Percentiles rank a stretch among this genome's conserved stretches.
Evolutionary conservation across 1,140 invertebrate species (phyloP).

Genomic region (Asbolus verrucosus): DNA sequence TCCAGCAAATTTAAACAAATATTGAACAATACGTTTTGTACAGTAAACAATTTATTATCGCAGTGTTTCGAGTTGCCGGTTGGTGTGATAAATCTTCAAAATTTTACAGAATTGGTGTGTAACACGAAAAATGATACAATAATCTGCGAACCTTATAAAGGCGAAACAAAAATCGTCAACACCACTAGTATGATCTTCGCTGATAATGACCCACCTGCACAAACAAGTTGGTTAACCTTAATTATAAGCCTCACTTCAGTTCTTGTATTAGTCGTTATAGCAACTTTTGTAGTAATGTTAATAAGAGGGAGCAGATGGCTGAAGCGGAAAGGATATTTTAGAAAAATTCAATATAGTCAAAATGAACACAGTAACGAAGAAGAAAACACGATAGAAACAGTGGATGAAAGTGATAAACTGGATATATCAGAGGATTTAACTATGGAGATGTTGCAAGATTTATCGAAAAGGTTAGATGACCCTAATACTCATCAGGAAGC

Average conservation of each 20-base stretch:
- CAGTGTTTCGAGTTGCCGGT: slow-evolving; percentile 74
- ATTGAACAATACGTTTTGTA: slow-evolving; percentile 73
- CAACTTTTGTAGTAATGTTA: slow-evolving; percentile 67
- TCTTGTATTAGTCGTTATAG: slow-evolving; percentile 67
- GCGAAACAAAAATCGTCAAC: slow-evolving; percentile 63
- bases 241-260: slow-evolving; percentile 62
- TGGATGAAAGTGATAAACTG: slow-evolving; percentile 68
- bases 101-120: slow-evolving; percentile 74
- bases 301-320: slow-evolving; percentile 69
- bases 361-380: slow-evolving; percentile 60
- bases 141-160: slow-evolving; percentile 66
- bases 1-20: slow-evolving; percentile 65
- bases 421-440: slow-evolving; percentile 81
- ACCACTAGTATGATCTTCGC: slow-evolving; percentile 63
- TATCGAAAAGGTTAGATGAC: slow-evolving; percentile 77
- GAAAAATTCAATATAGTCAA: slow-evolving; percentile 58
- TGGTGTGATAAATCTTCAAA: slow-evolving; percentile 72
- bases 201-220: slow-evolving; percentile 39
- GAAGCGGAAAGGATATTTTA: slow-evolving; percentile 67
- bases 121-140: slow-evolving; percentile 65
- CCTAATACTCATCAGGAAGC: slow-evolving; percentile 80
- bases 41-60: slow-evolving; percentile 70
- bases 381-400: slow-evolving; percentile 65
- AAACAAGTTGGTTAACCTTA: slow-evolving; percentile 58
- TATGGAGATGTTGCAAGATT: slow-evolving; percentile 76